These are phyloP conservation scores for Limosa lapponica DNA, from an alignment of 2,797 vertebrate genomes.

Conservation along the genomic window DNA sequence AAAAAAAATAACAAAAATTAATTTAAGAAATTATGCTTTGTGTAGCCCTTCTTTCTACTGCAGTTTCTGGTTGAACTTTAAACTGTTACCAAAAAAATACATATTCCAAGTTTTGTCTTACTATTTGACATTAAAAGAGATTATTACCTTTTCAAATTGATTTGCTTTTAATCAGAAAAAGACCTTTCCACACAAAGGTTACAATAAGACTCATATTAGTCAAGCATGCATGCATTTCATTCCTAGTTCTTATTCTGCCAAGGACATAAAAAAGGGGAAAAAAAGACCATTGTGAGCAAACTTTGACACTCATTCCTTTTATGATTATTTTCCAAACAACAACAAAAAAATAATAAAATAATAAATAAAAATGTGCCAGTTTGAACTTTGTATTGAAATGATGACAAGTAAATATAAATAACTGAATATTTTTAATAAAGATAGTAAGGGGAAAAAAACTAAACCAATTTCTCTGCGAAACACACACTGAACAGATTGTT, in stretches of 20 bases:
- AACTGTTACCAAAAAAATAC: neutral
- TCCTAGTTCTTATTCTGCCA: neutral
- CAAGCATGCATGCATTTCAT: constrained; percentile 6
- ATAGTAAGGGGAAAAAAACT: neutral
- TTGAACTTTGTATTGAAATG: neutral
- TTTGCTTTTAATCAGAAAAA: constrained; percentile 64
- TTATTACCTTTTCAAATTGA: constrained; percentile 65
- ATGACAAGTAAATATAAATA: neutral
- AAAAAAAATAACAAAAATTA: neutral
- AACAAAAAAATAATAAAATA: neutral
- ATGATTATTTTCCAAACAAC: neutral
- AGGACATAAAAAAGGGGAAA: neutral
- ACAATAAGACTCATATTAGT: constrained; percentile 15
- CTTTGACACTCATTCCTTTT: neutral
- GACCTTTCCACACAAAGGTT: constrained; percentile 53
- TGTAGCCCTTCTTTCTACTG: neutral
- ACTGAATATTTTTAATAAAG: neutral
- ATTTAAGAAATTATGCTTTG: neutral
- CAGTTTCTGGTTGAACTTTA: constrained; percentile 43
- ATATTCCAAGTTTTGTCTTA: neutral
- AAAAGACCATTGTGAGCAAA: neutral
- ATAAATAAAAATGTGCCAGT: neutral
- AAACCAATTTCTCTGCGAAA: neutral
- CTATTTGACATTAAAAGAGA: constrained; percentile 54
- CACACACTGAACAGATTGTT: neutral